Percentiles rank a stretch among this genome's conserved stretches.
Conservation (phyloP, 2,113 vertebrate genomes). For the Pluvialis apricaria region DNA sequence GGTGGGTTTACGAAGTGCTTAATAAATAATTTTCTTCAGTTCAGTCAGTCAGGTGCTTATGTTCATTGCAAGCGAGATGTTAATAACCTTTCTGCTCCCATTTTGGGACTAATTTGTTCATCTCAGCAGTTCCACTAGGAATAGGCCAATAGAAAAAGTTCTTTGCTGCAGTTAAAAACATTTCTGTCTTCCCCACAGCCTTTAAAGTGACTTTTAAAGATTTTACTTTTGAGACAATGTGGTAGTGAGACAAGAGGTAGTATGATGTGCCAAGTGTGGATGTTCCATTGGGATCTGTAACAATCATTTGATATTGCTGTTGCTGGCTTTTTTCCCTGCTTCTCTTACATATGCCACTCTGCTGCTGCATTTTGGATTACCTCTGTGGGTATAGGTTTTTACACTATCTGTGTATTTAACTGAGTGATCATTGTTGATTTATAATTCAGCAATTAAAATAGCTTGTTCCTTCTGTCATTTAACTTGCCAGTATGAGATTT, state of each 20-base stretch:
- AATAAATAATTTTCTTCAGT: background rate
- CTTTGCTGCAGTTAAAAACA: background rate
- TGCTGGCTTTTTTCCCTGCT: background rate
- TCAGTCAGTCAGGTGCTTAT: background rate
- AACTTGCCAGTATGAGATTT: background rate
- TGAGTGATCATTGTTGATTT: background rate
- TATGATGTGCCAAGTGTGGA: background rate
- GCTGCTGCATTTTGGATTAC: background rate
- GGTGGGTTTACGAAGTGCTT: background rate
- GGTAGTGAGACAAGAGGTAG: background rate
- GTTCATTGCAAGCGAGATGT: background rate
- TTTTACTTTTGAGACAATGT: background rate
- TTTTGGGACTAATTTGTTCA: background rate
- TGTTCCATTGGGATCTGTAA: background rate
- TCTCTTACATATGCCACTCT: rapidly evolving
- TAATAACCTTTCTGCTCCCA: background rate
- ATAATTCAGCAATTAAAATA: background rate
- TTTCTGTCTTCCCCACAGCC: background rate
- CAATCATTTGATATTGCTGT: background rate
- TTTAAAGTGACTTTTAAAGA: background rate
- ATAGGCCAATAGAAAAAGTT: background rate
- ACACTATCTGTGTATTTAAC: background rate
- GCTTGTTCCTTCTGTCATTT: background rate
- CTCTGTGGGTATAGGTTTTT: background rate
- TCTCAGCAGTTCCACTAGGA: background rate